Evolutionary conservation across 2,888 invertebrate genomes (phyloP).

Genomic region (Bugulina stolonifera): DNA sequence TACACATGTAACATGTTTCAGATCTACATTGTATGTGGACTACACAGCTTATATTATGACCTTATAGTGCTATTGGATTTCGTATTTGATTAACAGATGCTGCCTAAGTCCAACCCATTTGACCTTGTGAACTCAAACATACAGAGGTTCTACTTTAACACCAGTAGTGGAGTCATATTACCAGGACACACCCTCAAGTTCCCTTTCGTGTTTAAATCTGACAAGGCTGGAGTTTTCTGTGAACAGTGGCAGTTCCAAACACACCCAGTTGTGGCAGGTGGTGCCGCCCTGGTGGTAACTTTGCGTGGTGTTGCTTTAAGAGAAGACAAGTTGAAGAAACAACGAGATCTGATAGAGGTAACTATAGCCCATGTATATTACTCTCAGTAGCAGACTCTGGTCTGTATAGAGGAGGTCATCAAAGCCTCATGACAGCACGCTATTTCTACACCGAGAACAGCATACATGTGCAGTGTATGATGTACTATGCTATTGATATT

Average conservation of each 20-base stretch:
- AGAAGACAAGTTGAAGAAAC: conserved; percentile 44
- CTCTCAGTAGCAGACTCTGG: too few species aligned
- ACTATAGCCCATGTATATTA: too few species aligned
- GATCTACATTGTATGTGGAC: too few species aligned
- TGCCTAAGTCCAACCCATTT: conserved; percentile 49
- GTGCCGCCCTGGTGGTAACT: conserved; percentile 47
- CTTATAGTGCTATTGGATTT: too few species aligned
- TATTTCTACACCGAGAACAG: too few species aligned
- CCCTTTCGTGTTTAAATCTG: conserved; percentile 53
- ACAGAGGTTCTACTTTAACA: conserved; percentile 53
- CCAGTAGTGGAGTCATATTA: conserved; percentile 48
- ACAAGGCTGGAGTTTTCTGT: conserved; percentile 49
- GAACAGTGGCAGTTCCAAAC: conserved; percentile 53
- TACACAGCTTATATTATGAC: too few species aligned
- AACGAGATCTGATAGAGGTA: conserved; percentile 47
- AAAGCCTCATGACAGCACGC: too few species aligned
- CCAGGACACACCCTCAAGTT: conserved; percentile 51
- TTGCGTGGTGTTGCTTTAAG: conserved; percentile 49
- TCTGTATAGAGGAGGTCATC: too few species aligned
- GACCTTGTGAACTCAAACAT: conserved; percentile 41
- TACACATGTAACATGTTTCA: too few species aligned
- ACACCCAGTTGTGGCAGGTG: conserved; percentile 47
- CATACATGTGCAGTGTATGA: too few species aligned
- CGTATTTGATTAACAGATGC: conserved; percentile 39
- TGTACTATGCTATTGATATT: too few species aligned